Evolutionary conservation across 2,888 invertebrate species (phyloP).

Genomic region (Anoplius nigerrimus): DNA sequence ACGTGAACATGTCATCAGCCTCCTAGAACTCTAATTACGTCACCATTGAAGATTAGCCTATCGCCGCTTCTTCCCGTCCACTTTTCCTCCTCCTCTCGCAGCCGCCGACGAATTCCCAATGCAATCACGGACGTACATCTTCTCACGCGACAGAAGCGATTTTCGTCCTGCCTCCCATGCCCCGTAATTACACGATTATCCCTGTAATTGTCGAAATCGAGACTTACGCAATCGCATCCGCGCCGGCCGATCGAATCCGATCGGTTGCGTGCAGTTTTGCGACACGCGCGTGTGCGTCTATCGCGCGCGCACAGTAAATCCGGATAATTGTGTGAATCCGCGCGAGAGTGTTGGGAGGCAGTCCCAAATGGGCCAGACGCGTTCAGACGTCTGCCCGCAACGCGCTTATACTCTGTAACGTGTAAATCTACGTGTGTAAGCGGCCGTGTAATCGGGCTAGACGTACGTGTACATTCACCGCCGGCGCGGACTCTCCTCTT

Average conservation of each 20-base stretch:
- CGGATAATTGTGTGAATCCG: too few relatives aligned
- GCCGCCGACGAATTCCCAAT: too few relatives aligned
- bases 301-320: background rate
- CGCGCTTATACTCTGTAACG: constrained; percentile 25
- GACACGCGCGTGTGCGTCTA: background rate
- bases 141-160: too few relatives aligned
- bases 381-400: constrained; percentile 14
- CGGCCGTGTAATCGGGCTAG: constrained; percentile 55
- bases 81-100: too few relatives aligned
- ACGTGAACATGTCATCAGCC: too few relatives aligned
- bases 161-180: background rate
- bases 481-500: background rate
- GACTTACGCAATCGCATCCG: constrained; percentile 10
- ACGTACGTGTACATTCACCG: constrained; percentile 35
- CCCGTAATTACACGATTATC: constrained; percentile 15
- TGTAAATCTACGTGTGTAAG: constrained; percentile 44
- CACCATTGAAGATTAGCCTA: too few relatives aligned
- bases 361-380: background rate
- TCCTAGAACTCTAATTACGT: too few relatives aligned
- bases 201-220: constrained; percentile 14
- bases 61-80: too few relatives aligned
- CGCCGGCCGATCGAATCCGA: constrained; percentile 7
- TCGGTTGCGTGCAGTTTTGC: constrained; percentile 8
- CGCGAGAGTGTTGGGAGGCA: background rate
- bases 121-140: too few relatives aligned